Conservation (phyloP, 2,113 vertebrate species). For the Chroicocephalus ridibundus region DNA sequence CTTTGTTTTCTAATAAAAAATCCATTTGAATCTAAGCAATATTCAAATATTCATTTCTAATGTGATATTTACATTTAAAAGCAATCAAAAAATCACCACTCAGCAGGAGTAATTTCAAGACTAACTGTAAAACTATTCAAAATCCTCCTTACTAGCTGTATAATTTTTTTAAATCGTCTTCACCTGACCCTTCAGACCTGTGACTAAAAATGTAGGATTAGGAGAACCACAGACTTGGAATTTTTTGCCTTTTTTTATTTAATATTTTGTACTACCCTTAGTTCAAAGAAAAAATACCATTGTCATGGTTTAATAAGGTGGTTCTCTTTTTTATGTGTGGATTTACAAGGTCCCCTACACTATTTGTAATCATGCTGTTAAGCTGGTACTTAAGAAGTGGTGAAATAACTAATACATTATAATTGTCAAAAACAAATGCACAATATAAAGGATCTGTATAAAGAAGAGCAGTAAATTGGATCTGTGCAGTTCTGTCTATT, state of each 20-base stretch:
- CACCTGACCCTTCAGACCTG: background rate
- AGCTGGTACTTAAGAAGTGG: background rate
- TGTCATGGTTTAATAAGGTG: background rate
- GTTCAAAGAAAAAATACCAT: background rate
- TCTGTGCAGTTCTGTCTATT: background rate
- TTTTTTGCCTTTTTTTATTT: background rate
- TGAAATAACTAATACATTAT: background rate
- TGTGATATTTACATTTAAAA: background rate
- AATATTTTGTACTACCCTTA: background rate
- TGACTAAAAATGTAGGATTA: background rate
- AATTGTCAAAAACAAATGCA: background rate
- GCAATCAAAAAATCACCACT: background rate
- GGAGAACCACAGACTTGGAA: background rate
- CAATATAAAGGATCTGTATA: background rate
- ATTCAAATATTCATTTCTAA: background rate
- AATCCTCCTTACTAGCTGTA: background rate
- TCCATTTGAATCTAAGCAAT: background rate
- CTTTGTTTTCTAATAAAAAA: background rate
- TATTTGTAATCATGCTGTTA: background rate
- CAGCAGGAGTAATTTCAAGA: background rate
- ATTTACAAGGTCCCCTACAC: background rate
- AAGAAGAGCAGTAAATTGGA: background rate
- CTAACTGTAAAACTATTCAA: background rate
- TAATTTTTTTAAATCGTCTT: background rate
- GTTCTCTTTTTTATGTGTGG: background rate